Conservation (phyloP, 2,113 vertebrate species). For the Aegypius monachus region DNA sequence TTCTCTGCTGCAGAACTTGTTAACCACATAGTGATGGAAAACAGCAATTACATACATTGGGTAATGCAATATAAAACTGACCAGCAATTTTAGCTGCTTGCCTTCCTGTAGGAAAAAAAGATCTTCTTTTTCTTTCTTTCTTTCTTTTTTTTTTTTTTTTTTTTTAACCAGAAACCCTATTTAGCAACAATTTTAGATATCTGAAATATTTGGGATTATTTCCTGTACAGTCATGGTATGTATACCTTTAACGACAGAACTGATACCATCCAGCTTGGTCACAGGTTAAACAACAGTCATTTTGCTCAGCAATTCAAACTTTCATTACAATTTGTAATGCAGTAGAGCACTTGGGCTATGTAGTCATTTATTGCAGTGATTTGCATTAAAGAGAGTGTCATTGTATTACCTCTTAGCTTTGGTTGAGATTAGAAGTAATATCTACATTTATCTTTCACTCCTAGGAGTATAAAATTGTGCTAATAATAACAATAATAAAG, state of each 20-base stretch:
- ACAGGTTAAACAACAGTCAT: slow-evolving; percentile 42
- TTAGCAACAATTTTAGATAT: background rate
- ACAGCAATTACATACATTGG: background rate
- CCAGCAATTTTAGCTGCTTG: background rate
- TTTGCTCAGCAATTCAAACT: slow-evolving; percentile 53
- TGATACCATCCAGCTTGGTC: background rate
- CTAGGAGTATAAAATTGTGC: slow-evolving; percentile 50
- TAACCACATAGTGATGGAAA: background rate
- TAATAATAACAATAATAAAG: slow-evolving; percentile 68
- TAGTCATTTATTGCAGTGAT: slow-evolving; percentile 66
- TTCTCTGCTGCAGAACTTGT: background rate
- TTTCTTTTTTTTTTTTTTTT: background rate
- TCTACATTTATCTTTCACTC: slow-evolving; percentile 64
- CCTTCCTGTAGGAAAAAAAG: background rate
- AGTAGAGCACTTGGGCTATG: slow-evolving; percentile 48
- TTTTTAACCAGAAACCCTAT: background rate
- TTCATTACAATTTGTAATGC: slow-evolving; percentile 55
- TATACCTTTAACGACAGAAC: slow-evolving; percentile 38
- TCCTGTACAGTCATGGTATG: background rate
- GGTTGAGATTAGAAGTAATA: slow-evolving; percentile 61
- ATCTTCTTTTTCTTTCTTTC: too few relatives aligned
- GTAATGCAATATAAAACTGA: background rate
- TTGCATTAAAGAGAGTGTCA: slow-evolving; percentile 54
- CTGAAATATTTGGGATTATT: background rate
- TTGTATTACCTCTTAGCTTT: slow-evolving; percentile 63